phyloP scores from a whole-genome alignment of 1,140 invertebrate species.

The Phortica variegata region DNA sequence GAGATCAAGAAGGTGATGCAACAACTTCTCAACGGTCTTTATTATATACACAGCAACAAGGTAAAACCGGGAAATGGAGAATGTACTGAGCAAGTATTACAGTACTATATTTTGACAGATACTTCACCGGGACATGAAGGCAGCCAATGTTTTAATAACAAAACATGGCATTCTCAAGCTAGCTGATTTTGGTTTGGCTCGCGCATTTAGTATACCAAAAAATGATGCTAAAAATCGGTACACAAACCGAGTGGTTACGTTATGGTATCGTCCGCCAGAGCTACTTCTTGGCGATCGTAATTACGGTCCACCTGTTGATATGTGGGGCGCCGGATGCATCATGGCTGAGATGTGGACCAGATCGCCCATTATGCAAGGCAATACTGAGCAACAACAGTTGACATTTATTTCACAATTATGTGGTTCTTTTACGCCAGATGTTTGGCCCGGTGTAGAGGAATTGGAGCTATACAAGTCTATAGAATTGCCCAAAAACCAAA shows the following conservation, averaged over 20 bases:
- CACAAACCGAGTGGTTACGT: conserved; percentile 95
- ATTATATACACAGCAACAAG: conserved; percentile 97
- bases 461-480: conserved; percentile 90
- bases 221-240: conserved; percentile 85
- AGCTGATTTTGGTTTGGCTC: conserved; percentile 89
- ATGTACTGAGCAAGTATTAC: background rate
- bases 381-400: conserved; percentile 94
- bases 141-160: conserved; percentile 97
- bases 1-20: conserved; percentile 99
- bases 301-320: conserved; percentile 94
- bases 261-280: conserved; percentile 94
- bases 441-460: conserved; percentile 93
- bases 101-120: conserved; percentile 60
- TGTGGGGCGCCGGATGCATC: conserved; percentile 98
- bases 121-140: conserved; percentile 96
- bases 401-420: conserved; percentile 94
- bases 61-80: conserved; percentile 52
- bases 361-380: conserved; percentile 85
- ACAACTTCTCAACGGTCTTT: conserved; percentile 93
- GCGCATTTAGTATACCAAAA: conserved; percentile 89
- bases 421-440: conserved; percentile 90
- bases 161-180: conserved; percentile 93
- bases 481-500: conserved; percentile 88
- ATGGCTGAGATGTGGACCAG: conserved; percentile 99
- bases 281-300: conserved; percentile 81